Evolutionary conservation across 2,113 vertebrate genomes (phyloP).

Genomic region (Delphinus delphis): DNA sequence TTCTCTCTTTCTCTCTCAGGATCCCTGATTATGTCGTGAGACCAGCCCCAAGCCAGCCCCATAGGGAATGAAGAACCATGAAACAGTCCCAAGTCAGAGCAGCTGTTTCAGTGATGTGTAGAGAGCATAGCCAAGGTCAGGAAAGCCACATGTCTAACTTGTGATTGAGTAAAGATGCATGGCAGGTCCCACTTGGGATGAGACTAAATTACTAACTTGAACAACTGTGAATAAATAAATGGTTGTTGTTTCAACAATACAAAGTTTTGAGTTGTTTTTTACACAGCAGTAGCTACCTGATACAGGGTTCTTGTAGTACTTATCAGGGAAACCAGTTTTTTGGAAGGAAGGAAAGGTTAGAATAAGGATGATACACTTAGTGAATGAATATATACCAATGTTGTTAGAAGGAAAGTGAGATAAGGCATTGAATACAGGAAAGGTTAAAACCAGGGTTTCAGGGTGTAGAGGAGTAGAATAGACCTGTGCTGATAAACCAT

Average conservation of each 20-base stretch:
- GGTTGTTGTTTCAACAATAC: neutral
- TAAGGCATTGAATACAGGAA: neutral
- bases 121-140: neutral
- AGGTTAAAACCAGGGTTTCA: neutral
- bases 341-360: neutral
- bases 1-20: neutral
- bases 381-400: accelerated
- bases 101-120: accelerated
- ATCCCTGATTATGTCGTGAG: too few relatives aligned
- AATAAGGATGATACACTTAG: neutral
- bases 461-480: accelerated
- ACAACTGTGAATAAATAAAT: neutral
- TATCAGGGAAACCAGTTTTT: neutral
- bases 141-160: accelerated
- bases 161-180: too few relatives aligned
- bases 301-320: neutral
- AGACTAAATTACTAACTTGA: neutral
- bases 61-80: neutral
- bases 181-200: neutral
- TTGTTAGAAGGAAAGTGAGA: neutral
- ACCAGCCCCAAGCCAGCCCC: accelerated
- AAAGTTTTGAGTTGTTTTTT: neutral
- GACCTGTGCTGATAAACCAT: neutral
- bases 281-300: neutral
- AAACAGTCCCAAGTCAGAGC: accelerated